Evolutionary conservation across 2,797 vertebrate genomes (phyloP).

Genomic region (Yasuhikotakia modesta): DNA sequence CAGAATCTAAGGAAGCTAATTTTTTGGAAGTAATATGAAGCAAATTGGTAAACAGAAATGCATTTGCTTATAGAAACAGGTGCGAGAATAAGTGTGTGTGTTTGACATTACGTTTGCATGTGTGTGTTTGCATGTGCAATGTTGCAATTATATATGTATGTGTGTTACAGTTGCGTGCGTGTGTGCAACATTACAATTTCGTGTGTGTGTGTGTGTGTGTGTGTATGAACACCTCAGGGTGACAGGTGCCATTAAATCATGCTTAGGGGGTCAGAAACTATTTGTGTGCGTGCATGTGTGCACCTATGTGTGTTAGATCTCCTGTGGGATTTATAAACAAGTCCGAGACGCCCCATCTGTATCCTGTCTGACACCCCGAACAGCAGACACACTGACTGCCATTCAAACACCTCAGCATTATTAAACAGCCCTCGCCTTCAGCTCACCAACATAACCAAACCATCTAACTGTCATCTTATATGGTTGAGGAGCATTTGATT

Average conservation of each 20-base stretch:
- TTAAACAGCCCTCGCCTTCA: conserved; percentile 26
- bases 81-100: neutral
- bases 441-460: conserved; percentile 5
- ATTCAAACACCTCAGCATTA: conserved; percentile 16
- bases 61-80: conserved; percentile 24
- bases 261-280: neutral
- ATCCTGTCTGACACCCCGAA: conserved; percentile 57
- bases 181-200: neutral
- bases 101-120: neutral
- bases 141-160: neutral
- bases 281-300: neutral
- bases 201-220: neutral
- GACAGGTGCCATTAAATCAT: neutral
- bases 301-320: conserved; percentile 23
- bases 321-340: conserved; percentile 48
- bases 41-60: conserved; percentile 13
- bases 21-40: neutral
- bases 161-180: conserved; percentile 10
- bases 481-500: neutral
- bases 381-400: conserved; percentile 18
- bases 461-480: neutral
- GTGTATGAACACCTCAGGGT: conserved; percentile 2
- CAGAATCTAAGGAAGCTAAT: neutral
- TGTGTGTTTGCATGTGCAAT: neutral
- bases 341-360: conserved; percentile 54